Percentiles rank a stretch among this genome's conserved stretches.
These are phyloP conservation scores for Tipula lateralis DNA, from an alignment of 2,888 invertebrate genomes.

Conservation along the genomic window DNA sequence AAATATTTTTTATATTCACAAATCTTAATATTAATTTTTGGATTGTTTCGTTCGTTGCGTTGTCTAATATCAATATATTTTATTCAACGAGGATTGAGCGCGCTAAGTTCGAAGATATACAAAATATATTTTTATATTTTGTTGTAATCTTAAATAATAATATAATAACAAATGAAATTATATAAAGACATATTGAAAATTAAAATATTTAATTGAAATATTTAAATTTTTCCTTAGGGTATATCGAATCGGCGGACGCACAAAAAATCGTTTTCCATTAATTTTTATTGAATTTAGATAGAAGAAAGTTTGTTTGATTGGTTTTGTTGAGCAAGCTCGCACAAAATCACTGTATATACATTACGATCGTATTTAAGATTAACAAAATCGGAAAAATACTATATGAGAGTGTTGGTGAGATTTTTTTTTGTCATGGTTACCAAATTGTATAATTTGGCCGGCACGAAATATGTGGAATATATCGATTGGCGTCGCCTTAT, in stretches of 20 bases:
- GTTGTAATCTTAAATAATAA: background rate
- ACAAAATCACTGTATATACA: background rate
- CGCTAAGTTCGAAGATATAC: background rate
- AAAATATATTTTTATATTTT: background rate
- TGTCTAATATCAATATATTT: background rate
- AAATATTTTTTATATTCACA: background rate
- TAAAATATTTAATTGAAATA: background rate
- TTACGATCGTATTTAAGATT: background rate
- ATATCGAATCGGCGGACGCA: background rate
- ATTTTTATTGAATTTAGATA: background rate
- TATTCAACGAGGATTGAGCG: background rate
- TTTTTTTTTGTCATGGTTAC: no score
- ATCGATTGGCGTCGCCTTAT: background rate
- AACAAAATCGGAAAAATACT: no score
- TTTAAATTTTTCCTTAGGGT: background rate
- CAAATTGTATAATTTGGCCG: no score
- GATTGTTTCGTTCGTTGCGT: slow-evolving; percentile 11
- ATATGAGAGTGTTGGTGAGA: no score
- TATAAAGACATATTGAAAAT: background rate
- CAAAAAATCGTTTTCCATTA: background rate
- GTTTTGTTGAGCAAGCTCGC: background rate
- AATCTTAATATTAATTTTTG: slow-evolving; percentile 24
- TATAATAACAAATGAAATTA: background rate
- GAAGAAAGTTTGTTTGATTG: background rate
- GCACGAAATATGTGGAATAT: no score